These are phyloP conservation scores for Ellobius talpinus DNA, from an alignment of 2,113 vertebrate species.

Conservation along the genomic window DNA sequence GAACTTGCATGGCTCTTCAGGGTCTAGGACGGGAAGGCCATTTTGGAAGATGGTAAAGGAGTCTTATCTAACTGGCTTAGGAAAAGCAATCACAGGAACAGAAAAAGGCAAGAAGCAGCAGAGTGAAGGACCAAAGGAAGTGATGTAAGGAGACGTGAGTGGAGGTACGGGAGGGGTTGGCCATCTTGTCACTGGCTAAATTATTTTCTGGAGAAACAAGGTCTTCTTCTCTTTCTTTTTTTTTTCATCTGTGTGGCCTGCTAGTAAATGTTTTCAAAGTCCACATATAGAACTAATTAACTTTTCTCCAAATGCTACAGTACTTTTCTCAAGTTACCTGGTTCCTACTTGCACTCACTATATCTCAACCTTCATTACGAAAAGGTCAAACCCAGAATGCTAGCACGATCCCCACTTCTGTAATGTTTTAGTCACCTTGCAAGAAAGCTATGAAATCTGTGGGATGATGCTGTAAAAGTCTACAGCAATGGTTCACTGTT, in stretches of 20 bases:
- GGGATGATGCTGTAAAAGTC: not conserved
- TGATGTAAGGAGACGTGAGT: fast-evolving
- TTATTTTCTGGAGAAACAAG: not conserved
- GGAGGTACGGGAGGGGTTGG: not conserved
- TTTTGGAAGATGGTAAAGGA: not conserved
- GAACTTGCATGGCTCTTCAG: not conserved
- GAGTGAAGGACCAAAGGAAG: not conserved
- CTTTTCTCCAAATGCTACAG: not conserved
- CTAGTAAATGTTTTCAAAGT: not conserved
- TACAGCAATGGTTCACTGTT: not conserved
- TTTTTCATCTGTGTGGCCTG: not conserved
- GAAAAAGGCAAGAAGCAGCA: not conserved
- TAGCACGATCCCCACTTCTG: not conserved
- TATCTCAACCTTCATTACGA: not conserved
- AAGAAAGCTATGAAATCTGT: not conserved
- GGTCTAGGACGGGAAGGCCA: not conserved
- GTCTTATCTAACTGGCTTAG: not conserved
- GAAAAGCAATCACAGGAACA: not conserved
- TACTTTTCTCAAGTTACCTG: not conserved
- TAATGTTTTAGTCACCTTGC: not conserved
- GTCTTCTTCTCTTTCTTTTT: not conserved
- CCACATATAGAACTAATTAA: not conserved
- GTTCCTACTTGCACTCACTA: not conserved
- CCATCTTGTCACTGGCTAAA: not conserved
- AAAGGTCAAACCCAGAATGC: not conserved